Percentiles rank a stretch among this genome's conserved stretches.
Evolutionary conservation across 2,888 invertebrate genomes (phyloP).

Genomic region (Megamerina dolium): DNA sequence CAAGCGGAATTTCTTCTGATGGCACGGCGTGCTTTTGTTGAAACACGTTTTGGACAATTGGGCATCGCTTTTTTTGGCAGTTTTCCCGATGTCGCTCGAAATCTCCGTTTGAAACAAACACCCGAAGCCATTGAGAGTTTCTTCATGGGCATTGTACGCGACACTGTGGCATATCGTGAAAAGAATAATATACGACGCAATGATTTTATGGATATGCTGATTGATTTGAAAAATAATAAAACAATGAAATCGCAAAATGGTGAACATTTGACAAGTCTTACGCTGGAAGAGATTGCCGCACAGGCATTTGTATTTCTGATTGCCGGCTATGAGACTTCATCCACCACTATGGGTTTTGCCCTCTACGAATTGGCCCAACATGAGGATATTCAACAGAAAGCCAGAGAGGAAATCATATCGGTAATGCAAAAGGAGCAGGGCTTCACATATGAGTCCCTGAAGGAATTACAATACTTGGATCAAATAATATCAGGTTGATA

Average conservation of each 20-base stretch:
- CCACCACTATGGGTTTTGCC: conserved; percentile 55
- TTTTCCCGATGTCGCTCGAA: conserved; percentile 29
- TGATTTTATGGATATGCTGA: conserved; percentile 56
- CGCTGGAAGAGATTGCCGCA: conserved; percentile 39
- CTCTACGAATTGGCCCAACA: conserved; percentile 37
- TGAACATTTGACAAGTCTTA: conserved; percentile 26
- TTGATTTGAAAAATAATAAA: conserved; percentile 51
- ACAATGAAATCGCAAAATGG: conserved; percentile 26
- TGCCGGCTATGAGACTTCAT: conserved; percentile 61
- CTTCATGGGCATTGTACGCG: conserved; percentile 40
- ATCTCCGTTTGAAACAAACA: conserved; percentile 25
- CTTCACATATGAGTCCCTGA: conserved; percentile 36
- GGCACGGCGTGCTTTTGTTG: conserved; percentile 27
- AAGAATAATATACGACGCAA: conserved; percentile 48
- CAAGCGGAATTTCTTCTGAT: conserved; percentile 42
- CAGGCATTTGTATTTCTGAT: conserved; percentile 39
- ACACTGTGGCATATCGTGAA: conserved; percentile 27
- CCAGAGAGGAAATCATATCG: conserved; percentile 46
- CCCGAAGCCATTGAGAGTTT: conserved; percentile 43
- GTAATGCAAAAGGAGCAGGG: conserved; percentile 24
- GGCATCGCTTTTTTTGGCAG: conserved; percentile 14
- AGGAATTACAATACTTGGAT: conserved; percentile 37
- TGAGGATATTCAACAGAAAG: conserved; percentile 48
- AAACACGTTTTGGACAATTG: conserved; percentile 21
- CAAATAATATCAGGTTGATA: conserved; percentile 36